Conservation (phyloP, 2,113 vertebrate species). For the Menidia beryllina region DNA sequence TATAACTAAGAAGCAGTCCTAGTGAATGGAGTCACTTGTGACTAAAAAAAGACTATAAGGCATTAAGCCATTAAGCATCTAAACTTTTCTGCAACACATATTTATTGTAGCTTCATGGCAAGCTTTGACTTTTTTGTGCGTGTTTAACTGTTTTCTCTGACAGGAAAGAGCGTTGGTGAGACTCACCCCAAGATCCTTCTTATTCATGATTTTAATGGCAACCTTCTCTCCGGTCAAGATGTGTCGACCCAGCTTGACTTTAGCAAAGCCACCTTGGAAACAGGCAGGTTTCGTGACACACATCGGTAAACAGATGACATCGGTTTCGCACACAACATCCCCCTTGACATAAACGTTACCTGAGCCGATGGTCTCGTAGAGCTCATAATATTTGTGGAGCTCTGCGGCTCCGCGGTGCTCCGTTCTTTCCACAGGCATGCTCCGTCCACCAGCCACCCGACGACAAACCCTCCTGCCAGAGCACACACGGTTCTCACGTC, state of each 20-base stretch:
- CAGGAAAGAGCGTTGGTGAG: neutral
- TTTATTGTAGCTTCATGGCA: neutral
- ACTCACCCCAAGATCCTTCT: conserved; percentile 90
- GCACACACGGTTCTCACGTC: neutral
- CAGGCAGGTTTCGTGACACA: neutral
- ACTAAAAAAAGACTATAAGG: too few relatives aligned
- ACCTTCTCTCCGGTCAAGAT: conserved; percentile 92
- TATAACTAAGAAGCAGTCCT: too few relatives aligned
- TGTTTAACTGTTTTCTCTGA: neutral
- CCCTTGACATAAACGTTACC: conserved; percentile 53
- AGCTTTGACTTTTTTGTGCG: neutral
- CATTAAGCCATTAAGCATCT: too few relatives aligned
- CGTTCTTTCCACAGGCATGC: conserved; percentile 79
- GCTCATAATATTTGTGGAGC: conserved; percentile 79
- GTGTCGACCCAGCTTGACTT: conserved; percentile 93
- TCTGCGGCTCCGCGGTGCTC: conserved; percentile 68
- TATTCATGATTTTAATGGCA: conserved; percentile 97
- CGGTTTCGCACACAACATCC: neutral
- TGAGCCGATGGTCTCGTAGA: conserved; percentile 84
- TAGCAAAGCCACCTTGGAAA: conserved; percentile 92
- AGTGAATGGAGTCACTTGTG: too few relatives aligned
- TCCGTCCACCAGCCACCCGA: conserved; percentile 25
- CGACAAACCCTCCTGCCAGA: neutral
- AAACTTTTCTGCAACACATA: neutral
- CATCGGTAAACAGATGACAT: neutral